Evolutionary conservation across 2,797 vertebrate genomes (phyloP).

Genomic region (Oryzias sinensis): DNA sequence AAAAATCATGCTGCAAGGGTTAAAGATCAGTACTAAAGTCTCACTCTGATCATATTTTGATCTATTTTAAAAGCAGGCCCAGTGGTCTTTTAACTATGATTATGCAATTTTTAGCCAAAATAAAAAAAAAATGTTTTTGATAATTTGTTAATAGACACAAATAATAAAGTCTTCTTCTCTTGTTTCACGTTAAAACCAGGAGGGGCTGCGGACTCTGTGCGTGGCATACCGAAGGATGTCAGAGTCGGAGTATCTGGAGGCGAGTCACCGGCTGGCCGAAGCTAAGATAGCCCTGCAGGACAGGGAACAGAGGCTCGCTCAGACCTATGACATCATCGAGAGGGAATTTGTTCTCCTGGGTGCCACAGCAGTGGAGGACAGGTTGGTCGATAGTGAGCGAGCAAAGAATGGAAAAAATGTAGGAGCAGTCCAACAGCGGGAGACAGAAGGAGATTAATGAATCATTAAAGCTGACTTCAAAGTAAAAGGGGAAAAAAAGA

Average conservation of each 20-base stretch:
- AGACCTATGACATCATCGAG: slow-evolving; percentile 93
- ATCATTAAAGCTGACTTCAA: slow-evolving; percentile 37
- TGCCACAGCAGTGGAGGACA: slow-evolving; percentile 96
- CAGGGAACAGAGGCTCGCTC: slow-evolving; percentile 88
- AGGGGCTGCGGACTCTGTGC: slow-evolving; percentile 92
- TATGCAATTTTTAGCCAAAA: too few relatives aligned
- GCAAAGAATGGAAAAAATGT: slow-evolving; percentile 8
- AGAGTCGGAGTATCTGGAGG: slow-evolving; percentile 78
- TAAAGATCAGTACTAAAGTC: too few relatives aligned
- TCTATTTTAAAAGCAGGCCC: too few relatives aligned
- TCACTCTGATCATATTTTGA: too few relatives aligned
- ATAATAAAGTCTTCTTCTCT: not conserved
- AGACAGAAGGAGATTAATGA: slow-evolving; percentile 41
- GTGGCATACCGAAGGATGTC: slow-evolving; percentile 89
- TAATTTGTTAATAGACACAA: not conserved
- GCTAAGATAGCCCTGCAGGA: slow-evolving; percentile 93
- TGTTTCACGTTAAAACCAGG: slow-evolving; percentile 70
- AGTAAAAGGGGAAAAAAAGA: slow-evolving; percentile 27
- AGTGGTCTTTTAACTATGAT: too few relatives aligned
- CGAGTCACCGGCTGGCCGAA: slow-evolving; percentile 78
- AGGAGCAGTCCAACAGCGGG: slow-evolving; percentile 27
- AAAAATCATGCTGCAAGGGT: too few relatives aligned
- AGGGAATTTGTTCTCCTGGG: slow-evolving; percentile 90
- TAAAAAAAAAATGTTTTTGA: not conserved
- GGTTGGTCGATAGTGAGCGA: slow-evolving; percentile 70